Base-by-base conservation (phyloP, 2,888 invertebrate species). In the Drepanosiphum platanoidis region DNA sequence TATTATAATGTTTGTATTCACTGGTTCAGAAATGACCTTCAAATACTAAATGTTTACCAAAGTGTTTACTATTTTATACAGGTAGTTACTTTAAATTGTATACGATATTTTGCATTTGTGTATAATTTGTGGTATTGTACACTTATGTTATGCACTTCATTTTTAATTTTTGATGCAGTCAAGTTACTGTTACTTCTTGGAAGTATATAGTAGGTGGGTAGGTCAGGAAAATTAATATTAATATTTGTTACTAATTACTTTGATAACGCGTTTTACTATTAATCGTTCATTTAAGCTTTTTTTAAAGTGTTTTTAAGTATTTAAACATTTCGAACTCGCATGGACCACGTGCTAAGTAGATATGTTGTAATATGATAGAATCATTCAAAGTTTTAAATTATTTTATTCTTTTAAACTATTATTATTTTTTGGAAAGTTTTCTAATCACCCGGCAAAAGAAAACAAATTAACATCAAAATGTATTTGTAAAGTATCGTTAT, bases 1-100 rank as follows among this genome's bases (percentile, higher is more conserved):
- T 34, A 36, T 70, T 75, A 75, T 27, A 58, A 52, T 77, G n/a
- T 75, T 22, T 58, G 27, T 39, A 27, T 78, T 78, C 77, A 64
- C 64, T 30, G 64, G 64, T 77, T 61, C 30, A 36, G 8, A 36
- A 58, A 75, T n/a, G 75, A 64, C 77, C 64, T 78, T 78, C 64
- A 64, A 11, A 27, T 39, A 64, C 30, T 30, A 39, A 64, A 30
- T 58, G 61, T 64, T 78, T 18, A 64, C 39, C 39, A 39, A 39
- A 64, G 22, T 58, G 61, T 64, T 78, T 18, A 64, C 39, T 64
- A 39, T 78, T 39, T 64, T 27, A 11, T 27, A 27, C 3, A 8
- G 64, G 27, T 27, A 13, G 64, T 64, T 27, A 13, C 27, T 61
- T n/a, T 2, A 27, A 61, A 61, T 61, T 22, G 52, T 18, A 22